A percentile compares a stretch with the other conserved stretches of the same genome.
Evolutionary conservation across 2,797 vertebrate species (phyloP).

Genomic region (Balearica regulorum): DNA sequence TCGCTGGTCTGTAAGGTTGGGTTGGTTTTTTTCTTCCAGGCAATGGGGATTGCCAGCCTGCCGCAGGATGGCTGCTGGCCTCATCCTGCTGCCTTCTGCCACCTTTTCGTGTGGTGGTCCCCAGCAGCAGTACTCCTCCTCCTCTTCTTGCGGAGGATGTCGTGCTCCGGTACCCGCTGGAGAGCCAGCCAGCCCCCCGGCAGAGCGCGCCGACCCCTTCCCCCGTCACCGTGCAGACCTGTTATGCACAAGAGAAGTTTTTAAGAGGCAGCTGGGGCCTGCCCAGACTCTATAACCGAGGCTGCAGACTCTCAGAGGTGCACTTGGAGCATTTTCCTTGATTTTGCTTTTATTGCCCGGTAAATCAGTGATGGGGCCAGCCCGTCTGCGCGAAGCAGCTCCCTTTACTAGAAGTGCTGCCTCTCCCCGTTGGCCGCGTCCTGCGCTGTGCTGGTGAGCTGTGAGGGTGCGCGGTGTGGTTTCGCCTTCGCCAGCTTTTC

Average conservation of each 20-base stretch:
- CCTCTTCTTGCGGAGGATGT: not conserved
- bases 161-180: not conserved
- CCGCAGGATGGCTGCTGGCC: not conserved
- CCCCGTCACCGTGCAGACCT: rapidly evolving
- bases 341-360: not conserved
- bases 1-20: not conserved
- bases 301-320: not conserved
- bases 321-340: not conserved
- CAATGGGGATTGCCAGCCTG: rapidly evolving
- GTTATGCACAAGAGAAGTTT: not conserved
- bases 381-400: not conserved
- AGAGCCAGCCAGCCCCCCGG: not conserved
- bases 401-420: not conserved
- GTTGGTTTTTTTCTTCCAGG: not conserved
- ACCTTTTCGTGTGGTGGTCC: rapidly evolving
- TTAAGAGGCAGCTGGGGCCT: not conserved
- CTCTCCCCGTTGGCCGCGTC: not conserved
- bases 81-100: not conserved
- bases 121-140: not conserved
- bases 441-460: not conserved
- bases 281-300: not conserved
- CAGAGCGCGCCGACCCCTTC: not conserved
- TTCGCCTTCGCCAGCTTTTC: not conserved
- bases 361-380: not conserved
- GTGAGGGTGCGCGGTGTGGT: rapidly evolving